Percentiles rank a stretch among this genome's conserved stretches.
Conservation (phyloP, 2,797 vertebrate species). For the Neomorphus geoffroyi region DNA sequence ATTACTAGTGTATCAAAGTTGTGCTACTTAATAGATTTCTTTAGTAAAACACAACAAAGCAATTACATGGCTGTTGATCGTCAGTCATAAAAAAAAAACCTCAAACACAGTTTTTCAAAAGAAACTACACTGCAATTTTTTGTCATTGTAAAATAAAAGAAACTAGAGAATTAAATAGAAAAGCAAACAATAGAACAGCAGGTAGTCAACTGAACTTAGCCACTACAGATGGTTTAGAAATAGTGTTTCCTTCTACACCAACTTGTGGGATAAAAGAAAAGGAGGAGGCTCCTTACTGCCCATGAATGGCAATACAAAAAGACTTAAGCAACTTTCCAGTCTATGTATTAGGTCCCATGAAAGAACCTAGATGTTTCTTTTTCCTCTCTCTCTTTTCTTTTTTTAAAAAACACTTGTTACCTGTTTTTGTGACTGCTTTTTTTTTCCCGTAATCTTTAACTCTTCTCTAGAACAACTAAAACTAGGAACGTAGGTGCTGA, state of each 20-base stretch:
- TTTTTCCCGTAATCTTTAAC: conserved; percentile 59
- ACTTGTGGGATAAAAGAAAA: conserved; percentile 80
- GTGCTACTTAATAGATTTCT: conserved; percentile 85
- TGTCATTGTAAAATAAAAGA: conserved; percentile 86
- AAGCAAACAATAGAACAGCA: conserved; percentile 82
- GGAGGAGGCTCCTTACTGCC: conserved; percentile 77
- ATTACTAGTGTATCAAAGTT: conserved; percentile 87
- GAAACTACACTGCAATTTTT: conserved; percentile 86
- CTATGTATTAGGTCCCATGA: conserved; percentile 72
- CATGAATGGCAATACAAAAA: conserved; percentile 78
- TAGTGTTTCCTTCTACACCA: conserved; percentile 81
- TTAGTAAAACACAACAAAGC: conserved; percentile 87
- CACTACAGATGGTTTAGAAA: conserved; percentile 85
- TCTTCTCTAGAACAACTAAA: conserved; percentile 67
- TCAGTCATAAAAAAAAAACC: conserved; percentile 76
- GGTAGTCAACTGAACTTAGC: conserved; percentile 80
- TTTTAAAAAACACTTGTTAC: conserved; percentile 53
- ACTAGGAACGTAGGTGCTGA: conserved; percentile 58
- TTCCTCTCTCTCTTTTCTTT: conserved; percentile 53
- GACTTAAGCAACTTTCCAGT: conserved; percentile 77
- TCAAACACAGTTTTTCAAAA: conserved; percentile 83
- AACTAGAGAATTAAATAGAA: conserved; percentile 81
- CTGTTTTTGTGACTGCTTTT: conserved; percentile 70
- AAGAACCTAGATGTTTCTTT: conserved; percentile 74
- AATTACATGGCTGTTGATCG: conserved; percentile 83